These are phyloP conservation scores for Himalopsyche kuldschensis DNA, from an alignment of 2,888 invertebrate genomes.

Conservation along the genomic window DNA sequence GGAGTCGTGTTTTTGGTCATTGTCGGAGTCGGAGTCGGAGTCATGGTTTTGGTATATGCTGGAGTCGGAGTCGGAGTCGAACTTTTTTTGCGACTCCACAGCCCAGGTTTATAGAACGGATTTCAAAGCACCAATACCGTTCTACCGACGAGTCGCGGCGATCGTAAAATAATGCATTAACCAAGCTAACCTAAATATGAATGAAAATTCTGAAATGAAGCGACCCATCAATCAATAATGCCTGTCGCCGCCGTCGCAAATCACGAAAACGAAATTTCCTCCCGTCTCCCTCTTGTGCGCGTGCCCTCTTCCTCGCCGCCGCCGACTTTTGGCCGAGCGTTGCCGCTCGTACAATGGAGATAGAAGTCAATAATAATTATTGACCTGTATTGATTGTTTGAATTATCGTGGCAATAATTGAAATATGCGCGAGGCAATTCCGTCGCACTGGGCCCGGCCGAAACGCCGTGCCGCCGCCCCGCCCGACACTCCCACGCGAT, in stretches of 20 bases:
- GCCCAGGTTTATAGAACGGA: no score
- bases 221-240: not conserved
- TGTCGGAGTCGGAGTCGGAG: no score
- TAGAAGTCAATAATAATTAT: conserved; percentile 30
- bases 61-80: no score
- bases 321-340: conserved; percentile 18
- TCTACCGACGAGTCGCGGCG: not conserved
- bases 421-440: conserved; percentile 26
- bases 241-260: not conserved
- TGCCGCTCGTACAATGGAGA: conserved; percentile 1
- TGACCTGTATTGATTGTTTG: conserved; percentile 37
- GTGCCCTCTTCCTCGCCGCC: not conserved
- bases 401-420: conserved; percentile 33
- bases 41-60: no score
- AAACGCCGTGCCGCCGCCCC: not conserved
- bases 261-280: not conserved
- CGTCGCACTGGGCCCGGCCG: not conserved
- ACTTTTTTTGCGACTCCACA: no score
- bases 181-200: not conserved
- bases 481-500: not conserved
- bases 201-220: not conserved
- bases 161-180: not conserved
- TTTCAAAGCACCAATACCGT: no score
- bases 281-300: not conserved
- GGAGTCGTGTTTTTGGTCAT: no score